Evolutionary conservation across 2,888 invertebrate species (phyloP), one percentile per base, ranked within the genome.

Genomic region (Coenonympha glycerion): DNA sequence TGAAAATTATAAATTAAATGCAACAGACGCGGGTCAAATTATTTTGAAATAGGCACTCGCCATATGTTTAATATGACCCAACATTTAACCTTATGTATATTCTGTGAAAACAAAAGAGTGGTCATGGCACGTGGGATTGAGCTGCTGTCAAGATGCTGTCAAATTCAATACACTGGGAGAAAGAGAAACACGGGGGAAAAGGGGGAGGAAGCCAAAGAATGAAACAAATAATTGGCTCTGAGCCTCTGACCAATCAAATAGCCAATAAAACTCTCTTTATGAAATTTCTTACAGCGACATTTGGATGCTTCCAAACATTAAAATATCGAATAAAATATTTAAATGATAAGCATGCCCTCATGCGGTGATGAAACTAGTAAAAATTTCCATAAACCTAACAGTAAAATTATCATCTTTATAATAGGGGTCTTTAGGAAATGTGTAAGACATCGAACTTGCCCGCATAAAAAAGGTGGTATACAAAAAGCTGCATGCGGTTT

Each of bases 401-500:
- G 64, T 73, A 62, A 68, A 71, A 68, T 24, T 42, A 66, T 65
- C 53, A 65, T 68, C 61, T 65, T 61, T 61, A 79, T n/a, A n/a
- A n/a, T 81, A 68, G 65, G 82, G 81, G 81, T 61, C 15, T 15
- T 44, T 21, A 31, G 3, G 15, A n/a, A 30, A 30, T 16, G 18
- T 31, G 13, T 44, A 44, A 44, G 44, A 31, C 46, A 49, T 37
- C 36, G 37, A 41, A 53, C 50, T 39, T 37, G 33, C 53, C 53
- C 53, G 53, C 47, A 53, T 9, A 5, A 39, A 24, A n/a, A 39
- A 39, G 39, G 44, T 21, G 18, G 19, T 28, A 11, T 18, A 19
- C 28, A 30, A 28, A 49, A 53, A 44, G 45, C 22, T 48, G 48
- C n/a, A 42, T 48, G 49, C 30, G 53, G 49, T 53, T 53, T 30